phyloP scores from a whole-genome alignment of 2,797 vertebrate genomes.

The Pipistrellus kuhlii region DNA sequence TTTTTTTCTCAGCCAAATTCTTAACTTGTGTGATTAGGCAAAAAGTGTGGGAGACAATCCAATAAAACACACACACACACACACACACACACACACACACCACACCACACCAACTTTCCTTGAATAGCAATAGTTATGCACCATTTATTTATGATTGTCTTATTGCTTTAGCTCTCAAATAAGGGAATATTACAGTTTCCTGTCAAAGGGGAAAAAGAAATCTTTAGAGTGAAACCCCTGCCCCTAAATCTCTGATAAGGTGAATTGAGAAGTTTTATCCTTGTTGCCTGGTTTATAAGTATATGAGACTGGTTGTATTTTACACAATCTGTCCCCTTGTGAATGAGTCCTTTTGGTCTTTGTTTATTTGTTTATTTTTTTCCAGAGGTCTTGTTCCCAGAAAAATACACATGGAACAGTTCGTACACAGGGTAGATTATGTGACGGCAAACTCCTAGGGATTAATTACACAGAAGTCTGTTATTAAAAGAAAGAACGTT shows the following conservation, averaged over 20 bases:
- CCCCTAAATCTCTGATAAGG: slow-evolving; percentile 36
- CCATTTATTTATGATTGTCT: slow-evolving; percentile 70
- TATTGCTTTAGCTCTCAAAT: slow-evolving; percentile 47
- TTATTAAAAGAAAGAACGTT: slow-evolving; percentile 72
- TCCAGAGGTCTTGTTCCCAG: slow-evolving; percentile 68
- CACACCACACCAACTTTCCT: neutral
- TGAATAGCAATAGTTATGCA: neutral
- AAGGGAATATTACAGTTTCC: slow-evolving; percentile 71
- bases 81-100: neutral
- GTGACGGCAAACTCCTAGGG: slow-evolving; percentile 57
- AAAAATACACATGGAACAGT: slow-evolving; percentile 67
- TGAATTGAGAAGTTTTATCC: slow-evolving; percentile 1
- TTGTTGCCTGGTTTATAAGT: slow-evolving; percentile 10
- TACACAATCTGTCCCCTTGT: slow-evolving; percentile 40
- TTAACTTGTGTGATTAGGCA: slow-evolving; percentile 53
- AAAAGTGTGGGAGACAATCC: slow-evolving; percentile 48
- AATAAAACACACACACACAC: neutral
- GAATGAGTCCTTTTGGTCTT: slow-evolving; percentile 59
- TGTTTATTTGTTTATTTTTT: slow-evolving; percentile 77
- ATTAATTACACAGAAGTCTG: slow-evolving; percentile 76
- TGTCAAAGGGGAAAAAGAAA: slow-evolving; percentile 65
- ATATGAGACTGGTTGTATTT: neutral
- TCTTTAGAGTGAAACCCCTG: slow-evolving; percentile 40
- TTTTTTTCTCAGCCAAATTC: slow-evolving; percentile 62
- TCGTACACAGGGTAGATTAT: slow-evolving; percentile 64